Base-by-base conservation (phyloP, 37 sponge, comb jelly and placozoan species). In the Tethya wilhelma region DNA sequence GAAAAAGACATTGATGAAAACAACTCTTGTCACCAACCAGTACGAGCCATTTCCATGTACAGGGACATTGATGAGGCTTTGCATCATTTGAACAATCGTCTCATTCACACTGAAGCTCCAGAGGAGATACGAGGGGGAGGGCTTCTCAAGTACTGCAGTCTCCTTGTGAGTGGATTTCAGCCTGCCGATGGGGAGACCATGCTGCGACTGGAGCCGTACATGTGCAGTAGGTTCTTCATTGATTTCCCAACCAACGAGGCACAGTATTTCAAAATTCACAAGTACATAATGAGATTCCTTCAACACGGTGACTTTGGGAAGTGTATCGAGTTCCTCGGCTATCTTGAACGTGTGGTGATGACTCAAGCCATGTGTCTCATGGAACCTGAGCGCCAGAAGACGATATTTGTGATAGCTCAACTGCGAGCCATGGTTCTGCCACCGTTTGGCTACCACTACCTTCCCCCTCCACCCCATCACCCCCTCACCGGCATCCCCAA, bases 51-150 rank as follows among this genome's bases (percentile, higher is more conserved):
- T 40, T 86, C 93, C 38, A 59, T 92, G 43, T 94, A 87, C 58
- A 88, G 86, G 14, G 89, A 96, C 65, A 84, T 84, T 40, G 82
- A 83, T n/a, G 88, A 90, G 38, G 98, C 95, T 25, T 56, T 90
- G n/a, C 12, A 81, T 42, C 98, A 97, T 81, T 67, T 97, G 41
- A 89, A 97, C 79, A 79, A 94, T n/a, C 86, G 90, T 9, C 76
- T 83, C 40, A 91, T 97, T 30, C 80, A 74, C 76, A 97, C 98
- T 0, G 43, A 41, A 25, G 83, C 87, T 5, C 95, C 98, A 0
- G 98, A 91, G 70, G 95, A 92, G 56, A 97, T 97, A 23, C 53
- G 95, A n/a, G 98, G 98, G 41, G 98, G 98, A 20, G 98, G 98
- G 0, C 80, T 97, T 26, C 86, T 97, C 32, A 97, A 97, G 80